phyloP scores from a whole-genome alignment of 2,797 vertebrate species.

The Lagocephalus sceleratus region DNA sequence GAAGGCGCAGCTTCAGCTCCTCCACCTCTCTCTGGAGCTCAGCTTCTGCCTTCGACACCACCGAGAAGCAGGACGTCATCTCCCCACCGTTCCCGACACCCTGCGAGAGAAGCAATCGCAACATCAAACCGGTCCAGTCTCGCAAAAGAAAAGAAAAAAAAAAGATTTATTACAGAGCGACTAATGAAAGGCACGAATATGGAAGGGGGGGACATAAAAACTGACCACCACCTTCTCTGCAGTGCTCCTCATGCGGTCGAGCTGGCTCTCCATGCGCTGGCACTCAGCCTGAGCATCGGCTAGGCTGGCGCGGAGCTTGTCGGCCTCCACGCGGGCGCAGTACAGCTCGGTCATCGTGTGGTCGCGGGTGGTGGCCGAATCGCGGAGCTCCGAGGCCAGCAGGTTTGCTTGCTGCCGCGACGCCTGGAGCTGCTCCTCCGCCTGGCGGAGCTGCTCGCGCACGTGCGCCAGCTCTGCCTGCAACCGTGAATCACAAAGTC shows the following conservation, averaged over 20 bases:
- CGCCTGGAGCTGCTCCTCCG: constrained; percentile 91
- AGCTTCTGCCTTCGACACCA: constrained; percentile 80
- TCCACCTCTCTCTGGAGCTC: constrained; percentile 95
- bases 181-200: background rate
- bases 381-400: constrained; percentile 87
- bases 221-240: constrained; percentile 69
- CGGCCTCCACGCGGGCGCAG: constrained; percentile 83
- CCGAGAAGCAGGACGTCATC: constrained; percentile 38
- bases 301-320: constrained; percentile 84
- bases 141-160: no score
- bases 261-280: constrained; percentile 71
- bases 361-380: constrained; percentile 85
- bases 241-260: constrained; percentile 73
- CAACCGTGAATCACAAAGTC: background rate
- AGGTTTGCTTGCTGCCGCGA: constrained; percentile 87
- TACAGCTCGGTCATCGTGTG: constrained; percentile 91
- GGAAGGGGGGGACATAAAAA: background rate
- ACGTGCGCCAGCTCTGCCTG: constrained; percentile 82
- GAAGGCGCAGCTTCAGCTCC: constrained; percentile 93
- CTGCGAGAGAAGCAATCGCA: constrained; percentile 26
- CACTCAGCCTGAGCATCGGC: constrained; percentile 84
- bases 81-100: constrained; percentile 56
- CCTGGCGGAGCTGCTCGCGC: constrained; percentile 88
- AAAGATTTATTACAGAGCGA: background rate
- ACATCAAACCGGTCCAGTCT: background rate